phyloP scores from a whole-genome alignment of 2,797 vertebrate genomes.

The Rallus crepitans region DNA sequence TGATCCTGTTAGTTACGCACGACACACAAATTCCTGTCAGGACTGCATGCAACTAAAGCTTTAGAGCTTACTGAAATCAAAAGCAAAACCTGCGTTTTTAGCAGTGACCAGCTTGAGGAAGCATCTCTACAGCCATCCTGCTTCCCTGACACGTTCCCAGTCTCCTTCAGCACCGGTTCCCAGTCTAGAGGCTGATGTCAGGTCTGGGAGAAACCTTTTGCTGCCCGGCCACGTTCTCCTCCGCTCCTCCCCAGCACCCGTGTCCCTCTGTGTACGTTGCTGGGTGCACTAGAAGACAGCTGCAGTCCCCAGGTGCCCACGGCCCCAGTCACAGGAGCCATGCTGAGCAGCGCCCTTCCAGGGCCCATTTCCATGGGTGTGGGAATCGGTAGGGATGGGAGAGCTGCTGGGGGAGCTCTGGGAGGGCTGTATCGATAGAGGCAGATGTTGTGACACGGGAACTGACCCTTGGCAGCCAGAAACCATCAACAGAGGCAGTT shows the following conservation, averaged over 20 bases:
- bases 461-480: too few relatives aligned
- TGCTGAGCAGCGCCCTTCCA: too few relatives aligned
- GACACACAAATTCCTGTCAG: rapidly evolving
- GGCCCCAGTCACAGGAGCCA: neutral
- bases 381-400: neutral
- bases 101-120: neutral
- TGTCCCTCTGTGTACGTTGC: too few relatives aligned
- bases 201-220: neutral
- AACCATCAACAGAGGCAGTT: neutral
- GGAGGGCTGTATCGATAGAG: neutral
- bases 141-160: neutral
- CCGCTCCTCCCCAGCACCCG: too few relatives aligned
- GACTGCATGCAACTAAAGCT: neutral
- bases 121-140: too few relatives aligned
- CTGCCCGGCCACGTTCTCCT: neutral
- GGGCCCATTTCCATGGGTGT: too few relatives aligned
- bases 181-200: rapidly evolving
- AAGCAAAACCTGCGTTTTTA: neutral
- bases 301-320: neutral
- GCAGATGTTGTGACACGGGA: neutral
- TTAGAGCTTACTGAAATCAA: neutral
- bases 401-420: too few relatives aligned
- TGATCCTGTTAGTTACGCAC: rapidly evolving
- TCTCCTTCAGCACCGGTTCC: neutral
- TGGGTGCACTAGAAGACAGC: neutral